phyloP scores from a whole-genome alignment of 2,113 vertebrate species.

The Potamarius usumacintae region DNA sequence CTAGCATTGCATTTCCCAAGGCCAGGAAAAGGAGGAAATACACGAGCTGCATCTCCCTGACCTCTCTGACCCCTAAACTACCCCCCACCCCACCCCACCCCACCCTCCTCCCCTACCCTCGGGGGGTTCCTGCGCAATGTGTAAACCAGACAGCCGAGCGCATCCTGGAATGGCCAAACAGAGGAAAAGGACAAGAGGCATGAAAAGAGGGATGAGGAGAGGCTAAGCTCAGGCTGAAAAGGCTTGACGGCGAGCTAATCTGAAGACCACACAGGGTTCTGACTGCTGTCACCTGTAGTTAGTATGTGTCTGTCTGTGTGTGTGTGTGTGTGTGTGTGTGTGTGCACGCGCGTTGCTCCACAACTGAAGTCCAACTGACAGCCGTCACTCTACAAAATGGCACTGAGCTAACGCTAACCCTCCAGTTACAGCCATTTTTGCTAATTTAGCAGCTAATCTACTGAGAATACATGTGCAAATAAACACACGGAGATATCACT shows the following conservation, averaged over 20 bases:
- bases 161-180: constrained; percentile 74
- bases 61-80: constrained; percentile 60
- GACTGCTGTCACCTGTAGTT: constrained; percentile 55
- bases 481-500: not conserved
- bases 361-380: constrained; percentile 61
- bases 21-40: constrained; percentile 76
- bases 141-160: constrained; percentile 77
- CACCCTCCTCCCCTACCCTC: constrained; percentile 61
- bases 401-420: constrained; percentile 60
- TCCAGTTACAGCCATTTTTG: not conserved
- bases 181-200: constrained; percentile 53
- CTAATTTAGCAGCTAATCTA: not conserved
- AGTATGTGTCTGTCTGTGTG: constrained; percentile 1
- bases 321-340: constrained; percentile 23
- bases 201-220: constrained; percentile 36
- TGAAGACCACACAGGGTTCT: constrained; percentile 66
- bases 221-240: constrained; percentile 29
- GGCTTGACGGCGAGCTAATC: constrained; percentile 58
- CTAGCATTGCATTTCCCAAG: constrained; percentile 78
- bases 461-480: not conserved
- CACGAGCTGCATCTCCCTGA: constrained; percentile 76
- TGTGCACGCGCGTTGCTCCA: constrained; percentile 49
- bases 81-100: constrained; percentile 25
- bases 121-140: constrained; percentile 74
- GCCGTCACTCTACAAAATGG: constrained; percentile 53